Evolutionary conservation across 2,888 invertebrate genomes (phyloP).

Genomic region (Mimas tiliae): DNA sequence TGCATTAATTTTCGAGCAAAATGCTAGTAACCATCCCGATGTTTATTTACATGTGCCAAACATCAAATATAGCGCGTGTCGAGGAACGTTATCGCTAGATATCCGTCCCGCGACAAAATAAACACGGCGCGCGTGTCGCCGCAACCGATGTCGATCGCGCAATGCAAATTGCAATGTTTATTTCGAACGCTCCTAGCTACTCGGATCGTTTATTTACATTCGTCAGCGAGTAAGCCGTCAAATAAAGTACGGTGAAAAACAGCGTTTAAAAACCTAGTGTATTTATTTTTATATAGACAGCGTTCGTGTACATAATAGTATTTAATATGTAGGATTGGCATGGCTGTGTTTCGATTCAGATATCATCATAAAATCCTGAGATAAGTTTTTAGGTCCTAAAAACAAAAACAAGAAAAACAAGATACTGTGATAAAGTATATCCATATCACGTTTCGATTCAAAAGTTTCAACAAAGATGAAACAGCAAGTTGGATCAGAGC

Average conservation of each 20-base stretch:
- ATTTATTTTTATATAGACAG: too few relatives aligned
- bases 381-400: too few relatives aligned
- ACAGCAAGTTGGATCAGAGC: not conserved
- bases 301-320: too few relatives aligned
- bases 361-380: not conserved
- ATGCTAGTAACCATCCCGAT: not conserved
- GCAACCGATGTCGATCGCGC: constrained; percentile 14
- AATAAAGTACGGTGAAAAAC: not conserved
- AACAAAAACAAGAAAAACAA: not conserved
- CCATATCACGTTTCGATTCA: too few relatives aligned
- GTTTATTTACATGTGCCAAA: constrained; percentile 20
- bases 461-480: too few relatives aligned
- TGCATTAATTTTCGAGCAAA: too few relatives aligned
- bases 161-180: constrained; percentile 12
- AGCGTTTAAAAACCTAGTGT: not conserved
- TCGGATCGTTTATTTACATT: constrained; percentile 2
- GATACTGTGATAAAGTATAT: too few relatives aligned
- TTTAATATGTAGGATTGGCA: not conserved
- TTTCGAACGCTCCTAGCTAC: not conserved
- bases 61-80: constrained; percentile 24
- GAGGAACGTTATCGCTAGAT: constrained; percentile 14
- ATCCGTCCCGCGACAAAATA: constrained; percentile 13
- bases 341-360: not conserved
- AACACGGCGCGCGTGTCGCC: constrained; percentile 6
- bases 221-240: constrained; percentile 2